Evolutionary conservation across 1,140 invertebrate species (phyloP).

Genomic region (Caenorhabditis inopinata): DNA sequence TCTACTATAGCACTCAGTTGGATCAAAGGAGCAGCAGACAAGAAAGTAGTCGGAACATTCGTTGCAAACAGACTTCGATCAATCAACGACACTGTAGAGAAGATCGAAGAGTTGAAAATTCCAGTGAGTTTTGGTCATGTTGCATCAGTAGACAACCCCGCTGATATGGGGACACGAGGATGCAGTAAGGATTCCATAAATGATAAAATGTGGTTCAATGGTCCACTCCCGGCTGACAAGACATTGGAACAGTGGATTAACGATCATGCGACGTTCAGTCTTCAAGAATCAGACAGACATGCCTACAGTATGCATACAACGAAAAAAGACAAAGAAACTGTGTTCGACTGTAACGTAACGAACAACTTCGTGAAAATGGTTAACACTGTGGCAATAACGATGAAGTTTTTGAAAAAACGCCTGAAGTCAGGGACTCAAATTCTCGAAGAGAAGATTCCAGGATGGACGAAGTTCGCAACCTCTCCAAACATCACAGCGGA

Average conservation of each 20-base stretch:
- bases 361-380: background rate
- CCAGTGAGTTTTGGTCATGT: background rate
- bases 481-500: background rate
- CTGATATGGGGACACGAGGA: background rate
- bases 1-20: too few relatives aligned
- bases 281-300: background rate
- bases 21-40: too few relatives aligned
- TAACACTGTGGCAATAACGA: background rate
- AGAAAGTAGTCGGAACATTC: background rate
- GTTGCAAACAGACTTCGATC: background rate
- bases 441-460: too few relatives aligned
- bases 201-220: background rate
- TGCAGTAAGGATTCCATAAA: too few relatives aligned
- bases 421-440: background rate
- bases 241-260: background rate
- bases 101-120: background rate
- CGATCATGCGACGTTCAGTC: background rate
- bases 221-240: background rate
- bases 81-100: background rate
- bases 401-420: background rate
- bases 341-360: background rate
- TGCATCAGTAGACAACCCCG: background rate
- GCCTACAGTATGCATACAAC: background rate
- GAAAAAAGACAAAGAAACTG: background rate
- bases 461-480: background rate